These are phyloP conservation scores for Adelges cooleyi DNA, from an alignment of 1,140 invertebrate species.

Conservation along the genomic window DNA sequence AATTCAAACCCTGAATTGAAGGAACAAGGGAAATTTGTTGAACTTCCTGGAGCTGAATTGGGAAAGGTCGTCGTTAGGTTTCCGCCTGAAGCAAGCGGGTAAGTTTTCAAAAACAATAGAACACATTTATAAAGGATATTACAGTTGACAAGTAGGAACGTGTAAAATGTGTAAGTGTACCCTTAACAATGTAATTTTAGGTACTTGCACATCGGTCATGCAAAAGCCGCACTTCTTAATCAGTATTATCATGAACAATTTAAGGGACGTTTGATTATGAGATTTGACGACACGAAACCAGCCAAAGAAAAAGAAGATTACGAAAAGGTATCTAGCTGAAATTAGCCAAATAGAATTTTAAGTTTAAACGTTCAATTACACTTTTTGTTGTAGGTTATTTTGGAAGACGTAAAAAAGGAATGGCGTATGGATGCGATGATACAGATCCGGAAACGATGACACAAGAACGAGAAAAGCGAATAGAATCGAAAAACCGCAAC, in stretches of 20 bases:
- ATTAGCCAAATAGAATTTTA: too few species aligned
- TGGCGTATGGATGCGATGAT: conserved; percentile 94
- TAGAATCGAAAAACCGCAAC: conserved; percentile 73
- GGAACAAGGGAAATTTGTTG: conserved; percentile 93
- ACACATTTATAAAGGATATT: too few species aligned
- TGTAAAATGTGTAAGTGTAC: too few species aligned
- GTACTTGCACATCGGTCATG: conserved; percentile 96
- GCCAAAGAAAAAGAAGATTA: conserved; percentile 97
- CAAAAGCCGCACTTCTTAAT: conserved; percentile 95
- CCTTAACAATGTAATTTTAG: conserved; percentile 41
- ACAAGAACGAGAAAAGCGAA: conserved; percentile 76
- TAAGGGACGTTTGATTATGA: conserved; percentile 90
- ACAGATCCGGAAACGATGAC: conserved; percentile 93
- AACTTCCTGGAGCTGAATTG: conserved; percentile 88
- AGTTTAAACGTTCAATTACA: too few species aligned
- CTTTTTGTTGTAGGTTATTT: conserved; percentile 61
- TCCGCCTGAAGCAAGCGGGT: conserved; percentile 96
- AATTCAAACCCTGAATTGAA: too few species aligned
- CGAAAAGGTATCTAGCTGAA: conserved; percentile 52
- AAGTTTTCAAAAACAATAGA: too few species aligned
- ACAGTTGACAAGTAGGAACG: too few species aligned
- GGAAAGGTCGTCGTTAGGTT: conserved; percentile 89
- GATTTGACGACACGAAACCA: conserved; percentile 99
- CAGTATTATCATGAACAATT: conserved; percentile 93
- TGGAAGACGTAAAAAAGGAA: conserved; percentile 86